Conservation (phyloP, 2,888 invertebrate species). For the Pseudococcus viburni region DNA sequence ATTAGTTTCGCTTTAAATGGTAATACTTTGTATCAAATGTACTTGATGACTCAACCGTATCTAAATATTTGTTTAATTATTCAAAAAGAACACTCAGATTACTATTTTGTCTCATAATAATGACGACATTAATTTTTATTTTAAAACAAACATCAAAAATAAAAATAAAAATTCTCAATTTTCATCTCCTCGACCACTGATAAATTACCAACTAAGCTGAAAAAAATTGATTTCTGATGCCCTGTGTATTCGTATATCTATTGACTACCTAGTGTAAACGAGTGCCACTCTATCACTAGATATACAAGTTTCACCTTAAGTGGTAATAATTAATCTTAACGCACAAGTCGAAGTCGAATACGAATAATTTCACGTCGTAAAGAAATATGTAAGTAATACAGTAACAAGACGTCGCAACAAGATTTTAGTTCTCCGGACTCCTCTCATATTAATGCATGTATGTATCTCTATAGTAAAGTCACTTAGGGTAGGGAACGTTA, state of each 20-base stretch:
- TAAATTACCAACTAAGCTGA: not conserved
- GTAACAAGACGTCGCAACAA: constrained; percentile 20
- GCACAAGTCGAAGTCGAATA: not conserved
- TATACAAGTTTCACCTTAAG: constrained; percentile 22
- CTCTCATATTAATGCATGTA: not conserved
- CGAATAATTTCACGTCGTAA: constrained; percentile 47
- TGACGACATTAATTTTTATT: no score
- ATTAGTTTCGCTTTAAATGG: no score
- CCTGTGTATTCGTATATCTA: not conserved
- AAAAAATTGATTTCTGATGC: constrained; percentile 9
- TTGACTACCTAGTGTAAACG: not conserved
- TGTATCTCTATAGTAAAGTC: not conserved
- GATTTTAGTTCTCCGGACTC: constrained; percentile 24
- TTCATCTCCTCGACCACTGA: not conserved
- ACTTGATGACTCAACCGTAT: no score
- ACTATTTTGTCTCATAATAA: no score
- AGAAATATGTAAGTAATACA: constrained; percentile 27
- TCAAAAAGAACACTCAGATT: no score
- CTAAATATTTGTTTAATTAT: no score
- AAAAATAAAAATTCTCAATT: no score
- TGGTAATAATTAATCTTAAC: constrained; percentile 26
- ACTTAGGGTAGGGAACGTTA: constrained; percentile 5
- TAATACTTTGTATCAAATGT: no score
- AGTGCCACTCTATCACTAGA: not conserved
- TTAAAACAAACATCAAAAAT: no score